These are phyloP conservation scores for Sylvilagus bachmani DNA, from an alignment of 2,113 vertebrate genomes.

Conservation along the genomic window DNA sequence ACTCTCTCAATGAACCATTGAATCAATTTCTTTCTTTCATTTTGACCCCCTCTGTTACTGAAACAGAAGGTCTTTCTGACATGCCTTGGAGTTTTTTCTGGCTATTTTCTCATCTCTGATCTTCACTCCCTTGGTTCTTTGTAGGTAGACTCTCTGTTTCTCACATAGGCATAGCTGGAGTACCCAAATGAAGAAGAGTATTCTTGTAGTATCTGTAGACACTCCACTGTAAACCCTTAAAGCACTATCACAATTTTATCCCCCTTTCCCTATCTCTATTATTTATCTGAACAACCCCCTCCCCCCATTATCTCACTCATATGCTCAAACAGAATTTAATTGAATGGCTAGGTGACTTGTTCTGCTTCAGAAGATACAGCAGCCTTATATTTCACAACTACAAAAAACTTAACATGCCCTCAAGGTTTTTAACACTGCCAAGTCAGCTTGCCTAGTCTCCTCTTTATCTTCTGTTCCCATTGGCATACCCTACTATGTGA, in stretches of 20 bases:
- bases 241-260: neutral
- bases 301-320: neutral
- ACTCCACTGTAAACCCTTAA: neutral
- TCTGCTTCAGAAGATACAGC: neutral
- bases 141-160: neutral
- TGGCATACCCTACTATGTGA: neutral
- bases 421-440: neutral
- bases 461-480: no score
- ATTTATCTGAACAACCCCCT: neutral
- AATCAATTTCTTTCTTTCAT: neutral
- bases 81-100: neutral
- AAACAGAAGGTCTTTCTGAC: neutral
- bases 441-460: neutral
- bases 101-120: neutral
- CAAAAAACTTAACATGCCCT: neutral
- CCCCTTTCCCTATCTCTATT: neutral
- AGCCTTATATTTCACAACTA: neutral
- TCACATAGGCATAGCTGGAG: neutral
- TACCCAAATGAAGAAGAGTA: neutral
- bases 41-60: neutral
- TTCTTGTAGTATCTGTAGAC: neutral
- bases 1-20: neutral
- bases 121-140: neutral
- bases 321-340: neutral
- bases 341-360: neutral